A percentile compares a stretch with the other conserved stretches of the same genome.
Conservation (phyloP, 1,140 invertebrate species). For the Ctenoplectra terminalis region DNA sequence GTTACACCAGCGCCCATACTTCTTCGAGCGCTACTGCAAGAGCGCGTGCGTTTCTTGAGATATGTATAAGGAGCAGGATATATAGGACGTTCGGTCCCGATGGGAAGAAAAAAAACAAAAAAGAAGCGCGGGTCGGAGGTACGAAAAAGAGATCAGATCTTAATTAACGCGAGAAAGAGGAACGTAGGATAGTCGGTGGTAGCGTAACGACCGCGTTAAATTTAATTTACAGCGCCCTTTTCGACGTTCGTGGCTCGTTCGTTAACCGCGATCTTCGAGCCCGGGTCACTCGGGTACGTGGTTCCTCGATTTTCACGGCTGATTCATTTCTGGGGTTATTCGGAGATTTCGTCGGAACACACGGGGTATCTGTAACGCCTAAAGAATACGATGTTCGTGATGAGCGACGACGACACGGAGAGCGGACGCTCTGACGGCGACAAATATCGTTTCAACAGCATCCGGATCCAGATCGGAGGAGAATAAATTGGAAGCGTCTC, state of each 20-base stretch:
- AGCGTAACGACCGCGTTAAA: constrained; percentile 51
- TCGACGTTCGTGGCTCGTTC: constrained; percentile 20
- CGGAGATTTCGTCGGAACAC: not conserved
- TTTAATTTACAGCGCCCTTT: constrained; percentile 52
- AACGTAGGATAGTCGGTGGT: constrained; percentile 7
- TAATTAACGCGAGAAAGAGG: constrained; percentile 50
- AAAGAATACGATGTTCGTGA: constrained; percentile 9
- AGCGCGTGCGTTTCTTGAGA: not conserved
- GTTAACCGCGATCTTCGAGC: constrained; percentile 11
- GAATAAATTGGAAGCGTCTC: not conserved
- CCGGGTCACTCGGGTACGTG: not conserved
- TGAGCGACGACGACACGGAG: constrained; percentile 1
- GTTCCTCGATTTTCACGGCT: not conserved
- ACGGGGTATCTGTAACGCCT: constrained; percentile 5
- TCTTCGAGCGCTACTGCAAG: constrained; percentile 19
- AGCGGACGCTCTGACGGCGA: not conserved
- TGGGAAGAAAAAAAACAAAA: constrained; percentile 16
- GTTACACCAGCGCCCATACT: constrained; percentile 35
- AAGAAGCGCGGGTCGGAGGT: not conserved
- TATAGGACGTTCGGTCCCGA: not conserved
- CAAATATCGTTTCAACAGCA: not conserved
- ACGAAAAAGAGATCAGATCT: constrained; percentile 50
- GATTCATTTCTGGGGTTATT: constrained; percentile 3
- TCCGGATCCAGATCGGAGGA: not conserved
- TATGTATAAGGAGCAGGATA: not conserved